Conservation (phyloP, 2,888 invertebrate genomes). For the Nebria brevicollis region DNA sequence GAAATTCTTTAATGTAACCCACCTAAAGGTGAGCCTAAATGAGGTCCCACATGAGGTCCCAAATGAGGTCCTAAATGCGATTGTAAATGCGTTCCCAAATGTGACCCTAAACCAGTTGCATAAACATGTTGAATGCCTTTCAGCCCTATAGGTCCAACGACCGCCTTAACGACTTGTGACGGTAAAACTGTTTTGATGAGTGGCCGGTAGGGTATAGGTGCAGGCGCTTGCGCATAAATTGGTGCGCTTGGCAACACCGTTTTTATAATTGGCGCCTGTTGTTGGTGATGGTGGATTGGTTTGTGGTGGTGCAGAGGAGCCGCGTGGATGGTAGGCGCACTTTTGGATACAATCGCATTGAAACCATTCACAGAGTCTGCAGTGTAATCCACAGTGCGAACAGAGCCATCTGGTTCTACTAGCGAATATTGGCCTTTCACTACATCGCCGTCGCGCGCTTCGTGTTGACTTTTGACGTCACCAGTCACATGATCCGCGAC, state of each 20-base stretch:
- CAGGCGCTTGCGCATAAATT: neutral
- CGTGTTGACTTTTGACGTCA: constrained; percentile 73
- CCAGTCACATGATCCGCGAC: constrained; percentile 70
- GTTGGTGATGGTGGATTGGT: neutral
- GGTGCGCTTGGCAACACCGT: constrained; percentile 10
- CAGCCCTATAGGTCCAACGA: constrained; percentile 35
- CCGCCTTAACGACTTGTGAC: constrained; percentile 32
- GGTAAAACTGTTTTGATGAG: constrained; percentile 11
- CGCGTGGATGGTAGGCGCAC: constrained; percentile 65
- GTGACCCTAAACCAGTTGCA: constrained; percentile 23
- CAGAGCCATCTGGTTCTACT: constrained; percentile 67
- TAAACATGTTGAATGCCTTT: constrained; percentile 42
- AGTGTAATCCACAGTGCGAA: constrained; percentile 68
- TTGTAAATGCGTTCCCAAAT: neutral
- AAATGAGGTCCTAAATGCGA: neutral
- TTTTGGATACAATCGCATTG: constrained; percentile 68
- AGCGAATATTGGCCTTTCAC: constrained; percentile 71
- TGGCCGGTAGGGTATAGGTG: neutral
- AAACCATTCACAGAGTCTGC: constrained; percentile 70
- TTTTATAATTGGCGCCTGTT: neutral
- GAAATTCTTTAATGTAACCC: neutral
- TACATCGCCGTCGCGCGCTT: constrained; percentile 72
- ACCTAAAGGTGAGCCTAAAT: neutral
- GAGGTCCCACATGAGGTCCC: neutral
- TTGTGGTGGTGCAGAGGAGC: constrained; percentile 56